Percentiles rank a stretch among this genome's conserved stretches.
phyloP scores from a whole-genome alignment of 1,140 invertebrate species.

The Danaus plexippus region DNA sequence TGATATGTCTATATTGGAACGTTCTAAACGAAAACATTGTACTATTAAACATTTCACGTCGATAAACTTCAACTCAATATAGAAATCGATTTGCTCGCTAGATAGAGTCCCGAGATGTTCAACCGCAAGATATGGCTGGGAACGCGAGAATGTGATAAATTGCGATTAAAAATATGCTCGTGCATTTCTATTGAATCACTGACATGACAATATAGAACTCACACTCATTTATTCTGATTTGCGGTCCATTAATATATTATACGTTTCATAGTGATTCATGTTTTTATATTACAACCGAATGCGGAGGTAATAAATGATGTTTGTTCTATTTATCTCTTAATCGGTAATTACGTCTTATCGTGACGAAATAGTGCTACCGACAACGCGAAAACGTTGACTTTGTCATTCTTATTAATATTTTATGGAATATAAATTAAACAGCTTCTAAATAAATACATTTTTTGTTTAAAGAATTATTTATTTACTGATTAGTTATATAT shows the following conservation, averaged over 20 bases:
- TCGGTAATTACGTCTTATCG: no score
- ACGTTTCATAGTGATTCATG: no score
- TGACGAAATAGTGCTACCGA: no score
- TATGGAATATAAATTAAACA: no score
- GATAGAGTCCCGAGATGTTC: conserved; percentile 25
- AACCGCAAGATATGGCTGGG: conserved; percentile 28
- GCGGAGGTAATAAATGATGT: no score
- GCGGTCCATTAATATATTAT: not conserved
- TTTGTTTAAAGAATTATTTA: no score
- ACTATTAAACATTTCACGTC: conserved; percentile 15
- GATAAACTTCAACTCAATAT: conserved; percentile 32
- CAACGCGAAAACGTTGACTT: no score
- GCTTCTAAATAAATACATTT: no score
- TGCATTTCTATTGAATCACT: conserved; percentile 7
- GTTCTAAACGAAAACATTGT: conserved; percentile 5
- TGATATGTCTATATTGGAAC: not conserved
- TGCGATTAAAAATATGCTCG: conserved; percentile 23
- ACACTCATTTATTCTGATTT: not conserved
- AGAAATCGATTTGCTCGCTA: conserved; percentile 32
- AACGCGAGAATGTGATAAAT: conserved; percentile 29
- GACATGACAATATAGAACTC: conserved; percentile 1
- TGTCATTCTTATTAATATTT: no score
- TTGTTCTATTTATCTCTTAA: no score
- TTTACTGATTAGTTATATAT: no score
- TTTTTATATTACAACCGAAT: no score